phyloP scores from a whole-genome alignment of 35 echinoderm and acorn worm species.

The Stichopus chloronotus region DNA sequence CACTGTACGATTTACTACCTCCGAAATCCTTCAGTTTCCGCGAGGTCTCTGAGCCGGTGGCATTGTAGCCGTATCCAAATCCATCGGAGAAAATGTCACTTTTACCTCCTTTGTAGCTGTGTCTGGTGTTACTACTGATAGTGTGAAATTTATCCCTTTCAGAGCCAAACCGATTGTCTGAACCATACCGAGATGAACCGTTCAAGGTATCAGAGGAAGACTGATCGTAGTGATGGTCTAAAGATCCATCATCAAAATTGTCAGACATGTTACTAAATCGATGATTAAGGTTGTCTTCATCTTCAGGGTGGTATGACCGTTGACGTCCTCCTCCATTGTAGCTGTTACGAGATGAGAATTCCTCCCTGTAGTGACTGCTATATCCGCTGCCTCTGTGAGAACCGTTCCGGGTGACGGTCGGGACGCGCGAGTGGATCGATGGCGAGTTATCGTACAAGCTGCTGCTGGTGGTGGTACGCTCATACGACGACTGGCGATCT shows the following conservation, averaged over 20 bases:
- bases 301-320: not conserved
- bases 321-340: not conserved
- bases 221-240: constrained; percentile 6
- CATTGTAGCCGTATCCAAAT: not conserved
- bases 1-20: constrained; percentile 33
- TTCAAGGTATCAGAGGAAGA: constrained; percentile 35
- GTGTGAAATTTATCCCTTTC: not conserved
- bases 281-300: not conserved
- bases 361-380: not conserved
- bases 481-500: not conserved
- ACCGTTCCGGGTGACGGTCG: not conserved
- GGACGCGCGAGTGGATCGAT: constrained; percentile 25
- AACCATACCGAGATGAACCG: not conserved
- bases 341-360: constrained; percentile 18
- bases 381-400: not conserved
- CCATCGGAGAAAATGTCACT: constrained; percentile 6
- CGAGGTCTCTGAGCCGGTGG: constrained; percentile 3
- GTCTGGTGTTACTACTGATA: not conserved
- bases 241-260: not conserved
- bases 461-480: constrained; percentile 1
- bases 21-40: not conserved
- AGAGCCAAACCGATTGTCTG: not conserved
- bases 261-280: not conserved
- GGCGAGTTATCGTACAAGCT: not conserved
- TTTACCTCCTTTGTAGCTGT: not conserved